phyloP scores from a whole-genome alignment of 2,797 vertebrate genomes.

The Hydrolagus colliei region DNA sequence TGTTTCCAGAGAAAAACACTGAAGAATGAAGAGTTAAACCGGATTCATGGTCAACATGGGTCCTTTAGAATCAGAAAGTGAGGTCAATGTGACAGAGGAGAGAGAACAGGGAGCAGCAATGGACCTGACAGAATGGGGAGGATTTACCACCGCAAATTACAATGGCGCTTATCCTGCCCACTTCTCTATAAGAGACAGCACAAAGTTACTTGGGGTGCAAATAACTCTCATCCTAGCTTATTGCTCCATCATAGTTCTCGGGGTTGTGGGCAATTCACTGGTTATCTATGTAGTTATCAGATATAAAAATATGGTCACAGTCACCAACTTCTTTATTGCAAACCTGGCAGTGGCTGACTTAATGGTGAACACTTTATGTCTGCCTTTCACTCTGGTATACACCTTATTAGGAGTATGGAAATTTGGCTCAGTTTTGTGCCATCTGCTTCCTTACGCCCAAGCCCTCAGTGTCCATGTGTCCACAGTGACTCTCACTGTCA shows the following conservation, averaged over 20 bases:
- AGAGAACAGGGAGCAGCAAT: constrained; percentile 34
- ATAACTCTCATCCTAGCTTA: constrained; percentile 86
- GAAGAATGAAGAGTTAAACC: background rate
- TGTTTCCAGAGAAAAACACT: background rate
- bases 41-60: background rate
- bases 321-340: constrained; percentile 90
- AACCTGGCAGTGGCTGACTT: constrained; percentile 87
- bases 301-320: constrained; percentile 80
- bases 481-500: constrained; percentile 84
- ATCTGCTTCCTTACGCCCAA: constrained; percentile 83
- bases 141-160: background rate
- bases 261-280: constrained; percentile 79
- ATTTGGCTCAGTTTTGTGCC: constrained; percentile 77
- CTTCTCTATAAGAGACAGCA: constrained; percentile 67
- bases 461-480: constrained; percentile 86
- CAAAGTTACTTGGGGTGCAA: constrained; percentile 74
- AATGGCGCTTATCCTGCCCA: constrained; percentile 26
- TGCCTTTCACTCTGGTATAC: constrained; percentile 85
- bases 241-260: constrained; percentile 82
- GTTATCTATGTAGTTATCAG: constrained; percentile 86
- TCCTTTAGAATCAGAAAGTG: constrained; percentile 44
- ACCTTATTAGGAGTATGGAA: constrained; percentile 82
- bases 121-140: constrained; percentile 47
- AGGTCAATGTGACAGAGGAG: constrained; percentile 42
- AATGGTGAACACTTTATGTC: constrained; percentile 80